phyloP scores from a whole-genome alignment of 1,140 invertebrate species.

The Hyphantria cunea region DNA sequence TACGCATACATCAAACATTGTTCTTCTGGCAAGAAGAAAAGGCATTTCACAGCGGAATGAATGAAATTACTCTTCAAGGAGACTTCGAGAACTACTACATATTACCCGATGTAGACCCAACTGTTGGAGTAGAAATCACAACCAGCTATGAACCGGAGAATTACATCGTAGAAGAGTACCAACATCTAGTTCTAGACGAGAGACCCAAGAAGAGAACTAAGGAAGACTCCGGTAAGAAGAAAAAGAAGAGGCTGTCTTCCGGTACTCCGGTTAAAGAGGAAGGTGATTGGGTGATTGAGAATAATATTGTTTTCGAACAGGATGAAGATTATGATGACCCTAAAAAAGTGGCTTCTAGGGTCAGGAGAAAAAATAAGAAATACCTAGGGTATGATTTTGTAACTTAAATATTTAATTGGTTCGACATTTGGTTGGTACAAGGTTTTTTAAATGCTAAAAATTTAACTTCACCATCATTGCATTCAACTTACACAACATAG shows the following conservation, averaged over 20 bases:
- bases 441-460: neutral
- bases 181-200: constrained; percentile 63
- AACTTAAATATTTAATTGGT: constrained; percentile 42
- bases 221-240: constrained; percentile 48
- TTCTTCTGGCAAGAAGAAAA: constrained; percentile 64
- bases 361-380: constrained; percentile 75
- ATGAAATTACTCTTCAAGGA: constrained; percentile 64
- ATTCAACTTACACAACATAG: no score
- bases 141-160: constrained; percentile 70
- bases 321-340: constrained; percentile 65
- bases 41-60: constrained; percentile 73
- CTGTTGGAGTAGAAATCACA: constrained; percentile 64
- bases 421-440: constrained; percentile 20
- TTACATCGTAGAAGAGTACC: constrained; percentile 67
- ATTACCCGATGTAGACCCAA: constrained; percentile 66
- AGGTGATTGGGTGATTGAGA: constrained; percentile 70
- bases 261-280: constrained; percentile 26
- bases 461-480: no score
- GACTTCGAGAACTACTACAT: constrained; percentile 75
- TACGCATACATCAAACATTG: constrained; percentile 74
- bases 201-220: constrained; percentile 54
- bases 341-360: constrained; percentile 55
- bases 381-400: constrained; percentile 73
- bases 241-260: constrained; percentile 42
- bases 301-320: constrained; percentile 55